A percentile compares a stretch with the other conserved stretches of the same genome.
Evolutionary conservation across 1,140 invertebrate genomes (phyloP).

Genomic region (Drosophila pectinifera): DNA sequence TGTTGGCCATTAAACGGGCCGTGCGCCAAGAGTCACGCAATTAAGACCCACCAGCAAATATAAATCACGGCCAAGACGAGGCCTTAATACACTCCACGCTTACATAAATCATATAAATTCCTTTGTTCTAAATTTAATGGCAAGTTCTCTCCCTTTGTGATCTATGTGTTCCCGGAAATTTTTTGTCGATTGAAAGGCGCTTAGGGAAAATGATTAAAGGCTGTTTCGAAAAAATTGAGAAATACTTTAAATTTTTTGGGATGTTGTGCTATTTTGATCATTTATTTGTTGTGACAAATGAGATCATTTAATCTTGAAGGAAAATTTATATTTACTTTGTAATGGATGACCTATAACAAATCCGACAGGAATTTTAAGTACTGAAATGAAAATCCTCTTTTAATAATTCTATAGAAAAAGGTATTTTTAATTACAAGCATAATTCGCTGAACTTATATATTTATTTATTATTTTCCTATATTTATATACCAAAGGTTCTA

Average conservation of each 20-base stretch:
- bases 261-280: not conserved
- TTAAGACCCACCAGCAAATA: conserved; percentile 48
- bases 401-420: too few relatives aligned
- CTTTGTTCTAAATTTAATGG: conserved; percentile 52
- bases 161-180: conserved; percentile 5
- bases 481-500: too few relatives aligned
- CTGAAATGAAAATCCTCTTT: too few relatives aligned
- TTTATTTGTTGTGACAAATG: not conserved
- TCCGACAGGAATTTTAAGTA: not conserved
- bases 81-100: conserved; percentile 30
- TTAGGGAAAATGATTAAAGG: conserved; percentile 9
- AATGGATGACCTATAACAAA: not conserved
- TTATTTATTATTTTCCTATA: too few relatives aligned
- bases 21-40: conserved; percentile 69
- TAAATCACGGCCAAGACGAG: conserved; percentile 43
- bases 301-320: not conserved
- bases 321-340: too few relatives aligned
- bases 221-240: not conserved
- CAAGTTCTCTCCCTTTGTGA: conserved; percentile 1
- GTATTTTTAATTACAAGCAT: too few relatives aligned
- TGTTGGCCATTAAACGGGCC: conserved; percentile 74
- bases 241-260: not conserved
- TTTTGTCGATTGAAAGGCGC: not conserved
- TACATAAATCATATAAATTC: conserved; percentile 44
- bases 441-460: too few relatives aligned